Conservation (phyloP, 1,140 invertebrate species). For the Papilio helenus region DNA sequence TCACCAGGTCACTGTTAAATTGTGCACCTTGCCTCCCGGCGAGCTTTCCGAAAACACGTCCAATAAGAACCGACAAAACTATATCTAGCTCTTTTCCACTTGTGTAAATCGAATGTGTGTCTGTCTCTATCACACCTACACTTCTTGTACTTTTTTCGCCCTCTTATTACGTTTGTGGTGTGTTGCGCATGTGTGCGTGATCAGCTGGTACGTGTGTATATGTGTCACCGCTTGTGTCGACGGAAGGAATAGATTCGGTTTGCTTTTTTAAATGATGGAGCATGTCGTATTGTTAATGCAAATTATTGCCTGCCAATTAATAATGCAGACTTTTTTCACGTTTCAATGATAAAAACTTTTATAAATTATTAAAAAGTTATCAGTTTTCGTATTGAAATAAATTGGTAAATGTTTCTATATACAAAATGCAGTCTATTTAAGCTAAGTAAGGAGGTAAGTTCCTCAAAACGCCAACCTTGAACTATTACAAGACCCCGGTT, state of each 20-base stretch:
- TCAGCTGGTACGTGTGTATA: conserved; percentile 63
- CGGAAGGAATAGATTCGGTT: conserved; percentile 46
- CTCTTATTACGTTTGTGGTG: conserved; percentile 60
- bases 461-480: not conserved
- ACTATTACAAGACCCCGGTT: not conserved
- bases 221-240: conserved; percentile 42
- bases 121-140: conserved; percentile 57
- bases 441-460: not conserved
- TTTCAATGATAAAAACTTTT: not conserved
- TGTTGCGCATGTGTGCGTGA: conserved; percentile 60
- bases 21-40: conserved; percentile 77
- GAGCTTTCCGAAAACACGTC: conserved; percentile 71
- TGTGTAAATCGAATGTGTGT: conserved; percentile 41
- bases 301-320: not conserved
- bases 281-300: conserved; percentile 26
- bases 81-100: conserved; percentile 49
- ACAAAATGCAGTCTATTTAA: not conserved
- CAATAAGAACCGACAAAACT: conserved; percentile 60
- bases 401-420: too few species aligned
- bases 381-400: too few species aligned
- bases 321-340: not conserved
- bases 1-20: conserved; percentile 74
- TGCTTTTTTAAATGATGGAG: conserved; percentile 35
- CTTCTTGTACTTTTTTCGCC: conserved; percentile 73
- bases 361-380: too few species aligned